Conservation (phyloP, 2,888 invertebrate species). For the Callosobruchus maculatus region DNA sequence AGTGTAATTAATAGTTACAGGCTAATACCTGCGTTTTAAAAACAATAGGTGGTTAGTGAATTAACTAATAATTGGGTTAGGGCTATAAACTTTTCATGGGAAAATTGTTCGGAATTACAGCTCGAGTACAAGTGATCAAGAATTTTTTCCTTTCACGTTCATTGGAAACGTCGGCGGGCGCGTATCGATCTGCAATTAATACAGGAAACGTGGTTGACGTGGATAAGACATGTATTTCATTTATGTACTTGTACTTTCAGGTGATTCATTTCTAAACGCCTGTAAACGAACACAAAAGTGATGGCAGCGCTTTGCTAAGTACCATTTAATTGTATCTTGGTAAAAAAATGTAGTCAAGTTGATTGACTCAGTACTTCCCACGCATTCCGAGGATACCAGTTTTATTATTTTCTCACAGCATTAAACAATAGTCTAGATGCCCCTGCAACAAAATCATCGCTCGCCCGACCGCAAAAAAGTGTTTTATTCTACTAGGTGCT, state of each 20-base stretch:
- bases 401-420: too few relatives aligned
- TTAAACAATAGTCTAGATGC: too few relatives aligned
- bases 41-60: neutral
- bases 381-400: too few relatives aligned
- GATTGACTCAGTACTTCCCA: too few relatives aligned
- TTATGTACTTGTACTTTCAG: neutral
- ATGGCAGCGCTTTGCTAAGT: too few relatives aligned
- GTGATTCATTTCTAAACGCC: neutral
- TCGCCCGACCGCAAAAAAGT: too few relatives aligned
- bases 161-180: neutral
- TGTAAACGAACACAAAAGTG: too few relatives aligned
- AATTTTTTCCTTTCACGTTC: neutral
- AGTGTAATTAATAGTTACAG: neutral
- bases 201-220: neutral
- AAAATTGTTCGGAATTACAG: neutral
- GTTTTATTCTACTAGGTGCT: too few relatives aligned
- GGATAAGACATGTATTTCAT: neutral
- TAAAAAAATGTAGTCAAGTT: too few relatives aligned
- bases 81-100: neutral
- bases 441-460: too few relatives aligned
- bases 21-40: neutral
- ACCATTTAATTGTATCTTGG: too few relatives aligned
- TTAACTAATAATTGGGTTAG: neutral
- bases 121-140: neutral
- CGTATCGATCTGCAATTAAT: neutral